Evolutionary conservation across 2,797 vertebrate genomes (phyloP), one percentile per base, ranked within the genome.

Genomic region (Miichthys miiuy): DNA sequence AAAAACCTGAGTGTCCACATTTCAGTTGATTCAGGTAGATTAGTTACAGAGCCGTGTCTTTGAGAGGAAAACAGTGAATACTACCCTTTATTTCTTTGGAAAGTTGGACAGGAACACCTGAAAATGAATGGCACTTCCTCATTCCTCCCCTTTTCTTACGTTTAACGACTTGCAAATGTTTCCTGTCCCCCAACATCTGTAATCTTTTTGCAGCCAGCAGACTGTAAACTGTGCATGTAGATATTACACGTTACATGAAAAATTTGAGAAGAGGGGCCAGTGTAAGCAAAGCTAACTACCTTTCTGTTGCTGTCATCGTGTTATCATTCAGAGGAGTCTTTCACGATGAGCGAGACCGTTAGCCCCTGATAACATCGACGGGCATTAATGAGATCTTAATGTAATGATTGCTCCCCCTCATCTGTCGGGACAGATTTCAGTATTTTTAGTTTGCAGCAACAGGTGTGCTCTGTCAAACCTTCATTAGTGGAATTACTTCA

Each of bases 21-120:
- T 72, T 76, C 57, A 75, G 42, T 47, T 73, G 16, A 69, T 25
- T 44, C 7, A 0, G 23, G 12, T 50, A 44, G 54, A 46, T 66
- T 7, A 3, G 18, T 76, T 63, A 47, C 55, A 44, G 30, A 61
- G 14, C 20, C 0, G 0, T 20, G 14, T 34, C 16, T 42, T 50
- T 51, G 79, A 21, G 8, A 38, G 34, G 34, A 62, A 75, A 87
- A 90, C 86, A 34, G 34, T 38, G 34, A 38, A 38, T 8, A 9
- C 34, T 38, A 38, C 1, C 5, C 11, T 44, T 47, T 10, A 18
- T 41, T 56, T 52, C 41, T 60, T 23, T 6, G 7, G 34, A 44
- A 68, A 41, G 11, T 20, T 68, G 30, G n/a, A 34, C 4, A 27
- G 7, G 3, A 48, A 58, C 47, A 25, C 6, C 34, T 65, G 54